Base-by-base conservation (phyloP, 2,797 vertebrate genomes). In the Falco naumanni region DNA sequence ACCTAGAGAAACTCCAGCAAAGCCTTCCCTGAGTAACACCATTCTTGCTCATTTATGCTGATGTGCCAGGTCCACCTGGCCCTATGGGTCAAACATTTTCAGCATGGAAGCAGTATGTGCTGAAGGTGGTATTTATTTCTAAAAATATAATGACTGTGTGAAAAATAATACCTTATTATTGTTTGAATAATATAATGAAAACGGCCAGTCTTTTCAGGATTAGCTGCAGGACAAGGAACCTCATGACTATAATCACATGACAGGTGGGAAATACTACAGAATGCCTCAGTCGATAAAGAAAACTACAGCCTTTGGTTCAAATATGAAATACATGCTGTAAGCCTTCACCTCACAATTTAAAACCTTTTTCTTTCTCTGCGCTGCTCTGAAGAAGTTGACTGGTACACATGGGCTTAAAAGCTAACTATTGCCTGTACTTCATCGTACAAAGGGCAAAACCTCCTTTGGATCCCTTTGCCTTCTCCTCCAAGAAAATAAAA, bases 401-500 rank as follows among this genome's bases (percentile, higher is more conserved):
- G 18, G 59, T 80, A 66, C 45, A 41, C 59, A 43, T 68, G 66
- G 51, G 70, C 57, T 88, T 64, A 68, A 43, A 68, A 85, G 66
- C 65, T 88, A 92, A 39, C 0, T 90, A 61, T 26, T 91, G 45
- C 70, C 59, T 78, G 29, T 53, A 68, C n/a, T 81, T 87, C 76
- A 57, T 47, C 1, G 1, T 51, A 64, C 29, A 37, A 83, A 80
- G 88, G 80, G n/a, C 75, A 96, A 95, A 95, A 60, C 29, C 7
- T 95, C 84, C n/a, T 69, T 54, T 72, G 63, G 92, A 96, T 95
- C 57, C 47, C 14, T 83, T 65, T 93, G 63, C 45, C 31, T 95
- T 89, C 84, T 91, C 33, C 41, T 86, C 54, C 59, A 87, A 94
- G 79, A 87, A 76, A 85, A 88, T 69, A 74, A 65, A 84, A 88